These are phyloP conservation scores for Nomada goodeniana DNA, from an alignment of 2,888 invertebrate species.

Conservation along the genomic window DNA sequence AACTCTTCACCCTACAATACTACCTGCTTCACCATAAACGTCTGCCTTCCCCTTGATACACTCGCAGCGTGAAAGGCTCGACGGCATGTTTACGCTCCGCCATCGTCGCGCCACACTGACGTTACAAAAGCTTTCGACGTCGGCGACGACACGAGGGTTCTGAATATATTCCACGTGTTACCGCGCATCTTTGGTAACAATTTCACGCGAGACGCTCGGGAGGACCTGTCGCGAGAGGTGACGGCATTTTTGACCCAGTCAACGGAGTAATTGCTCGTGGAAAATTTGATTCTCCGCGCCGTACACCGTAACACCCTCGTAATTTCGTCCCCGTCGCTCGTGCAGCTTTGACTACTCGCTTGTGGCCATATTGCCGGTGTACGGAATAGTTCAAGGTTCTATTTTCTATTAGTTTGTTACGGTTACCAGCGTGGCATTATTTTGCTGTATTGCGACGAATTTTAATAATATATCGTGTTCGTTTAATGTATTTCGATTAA, in stretches of 20 bases:
- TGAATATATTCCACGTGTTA: slow-evolving; percentile 53
- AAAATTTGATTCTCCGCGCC: slow-evolving; percentile 1
- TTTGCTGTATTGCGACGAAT: too few species aligned
- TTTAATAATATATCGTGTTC: too few species aligned
- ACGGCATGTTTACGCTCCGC: slow-evolving; percentile 48
- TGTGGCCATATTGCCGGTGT: not conserved
- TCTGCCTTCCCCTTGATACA: slow-evolving; percentile 23
- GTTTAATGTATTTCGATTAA: too few species aligned
- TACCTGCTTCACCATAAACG: slow-evolving; percentile 15
- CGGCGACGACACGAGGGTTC: slow-evolving; percentile 22
- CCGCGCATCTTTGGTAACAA: slow-evolving; percentile 15
- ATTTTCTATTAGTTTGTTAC: too few species aligned
- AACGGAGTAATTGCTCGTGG: slow-evolving; percentile 14
- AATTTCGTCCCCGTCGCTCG: not conserved
- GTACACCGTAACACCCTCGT: not conserved
- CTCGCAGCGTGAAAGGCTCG: not conserved
- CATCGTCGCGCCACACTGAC: slow-evolving; percentile 28
- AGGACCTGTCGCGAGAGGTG: not conserved
- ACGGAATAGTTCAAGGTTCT: not conserved
- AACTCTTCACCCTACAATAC: slow-evolving; percentile 1
- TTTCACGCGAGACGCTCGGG: not conserved
- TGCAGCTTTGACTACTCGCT: not conserved
- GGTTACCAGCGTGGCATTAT: too few species aligned
- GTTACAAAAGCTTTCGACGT: slow-evolving; percentile 26
- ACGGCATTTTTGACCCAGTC: slow-evolving; percentile 21